phyloP scores from a whole-genome alignment of 2,113 vertebrate genomes.

The Rhinolophus sinicus region DNA sequence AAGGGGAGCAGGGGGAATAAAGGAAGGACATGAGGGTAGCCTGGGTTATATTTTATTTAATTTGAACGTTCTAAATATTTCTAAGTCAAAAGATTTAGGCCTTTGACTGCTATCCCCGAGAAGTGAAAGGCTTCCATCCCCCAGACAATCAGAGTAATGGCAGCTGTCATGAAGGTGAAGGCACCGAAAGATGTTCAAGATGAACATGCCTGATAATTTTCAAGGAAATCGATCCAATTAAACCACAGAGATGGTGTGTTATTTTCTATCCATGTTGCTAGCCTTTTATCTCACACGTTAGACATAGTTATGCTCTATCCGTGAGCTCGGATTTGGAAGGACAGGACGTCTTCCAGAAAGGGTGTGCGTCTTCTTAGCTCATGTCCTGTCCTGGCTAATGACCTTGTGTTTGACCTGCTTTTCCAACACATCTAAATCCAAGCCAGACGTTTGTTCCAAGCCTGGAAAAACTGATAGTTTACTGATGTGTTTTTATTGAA shows the following conservation, averaged over 20 bases:
- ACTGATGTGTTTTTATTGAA: conserved; percentile 38
- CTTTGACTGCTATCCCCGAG: neutral
- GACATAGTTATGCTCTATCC: neutral
- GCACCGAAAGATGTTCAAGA: neutral
- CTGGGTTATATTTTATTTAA: conserved; percentile 3
- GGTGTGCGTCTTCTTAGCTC: neutral
- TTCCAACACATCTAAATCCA: neutral
- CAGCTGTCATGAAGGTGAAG: neutral
- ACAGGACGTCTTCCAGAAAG: neutral
- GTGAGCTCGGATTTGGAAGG: neutral
- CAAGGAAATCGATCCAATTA: neutral
- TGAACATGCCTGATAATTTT: neutral
- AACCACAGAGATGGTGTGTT: neutral
- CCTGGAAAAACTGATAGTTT: neutral
- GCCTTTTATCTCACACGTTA: neutral
- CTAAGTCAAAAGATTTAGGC: conserved; percentile 40
- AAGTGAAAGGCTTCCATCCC: neutral
- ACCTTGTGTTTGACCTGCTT: neutral
- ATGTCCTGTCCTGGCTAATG: neutral
- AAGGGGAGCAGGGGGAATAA: accelerated
- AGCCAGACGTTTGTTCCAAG: neutral
- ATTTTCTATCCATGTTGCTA: neutral
- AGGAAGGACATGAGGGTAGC: neutral
- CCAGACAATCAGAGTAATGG: neutral
- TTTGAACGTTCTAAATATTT: conserved; percentile 35